phyloP scores from a whole-genome alignment of 2,797 vertebrate genomes.

The Leptoclinus maculatus region DNA sequence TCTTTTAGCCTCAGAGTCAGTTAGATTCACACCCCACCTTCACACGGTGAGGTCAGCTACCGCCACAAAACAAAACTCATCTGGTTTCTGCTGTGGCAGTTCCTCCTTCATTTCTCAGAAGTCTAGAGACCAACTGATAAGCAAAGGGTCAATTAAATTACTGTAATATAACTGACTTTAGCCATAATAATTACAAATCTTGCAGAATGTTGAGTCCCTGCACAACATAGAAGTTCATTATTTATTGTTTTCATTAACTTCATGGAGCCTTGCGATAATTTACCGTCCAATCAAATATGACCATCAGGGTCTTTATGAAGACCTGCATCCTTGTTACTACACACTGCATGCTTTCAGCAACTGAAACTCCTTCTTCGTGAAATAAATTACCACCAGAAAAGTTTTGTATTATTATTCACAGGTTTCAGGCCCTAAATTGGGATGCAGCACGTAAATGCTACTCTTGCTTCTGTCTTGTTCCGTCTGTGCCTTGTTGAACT shows the following conservation, averaged over 20 bases:
- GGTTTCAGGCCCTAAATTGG: not conserved
- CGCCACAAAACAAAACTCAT: not conserved
- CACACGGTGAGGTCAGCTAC: accelerated
- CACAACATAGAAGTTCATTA: not conserved
- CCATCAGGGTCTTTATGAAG: not conserved
- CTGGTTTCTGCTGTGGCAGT: not conserved
- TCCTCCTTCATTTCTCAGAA: not conserved
- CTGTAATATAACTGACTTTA: not conserved
- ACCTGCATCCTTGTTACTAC: not conserved
- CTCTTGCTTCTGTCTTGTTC: not conserved
- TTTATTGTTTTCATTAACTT: not conserved
- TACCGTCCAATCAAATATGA: too few relatives aligned
- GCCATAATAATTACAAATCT: not conserved
- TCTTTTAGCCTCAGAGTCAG: too few relatives aligned
- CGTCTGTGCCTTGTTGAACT: not conserved
- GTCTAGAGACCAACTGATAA: not conserved
- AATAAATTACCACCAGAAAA: too few relatives aligned
- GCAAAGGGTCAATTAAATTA: not conserved
- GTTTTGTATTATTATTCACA: not conserved
- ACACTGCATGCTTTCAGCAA: not conserved
- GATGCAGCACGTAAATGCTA: not conserved
- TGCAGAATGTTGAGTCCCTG: not conserved
- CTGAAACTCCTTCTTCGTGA: not conserved
- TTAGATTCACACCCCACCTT: not conserved
- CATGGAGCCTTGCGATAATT: not conserved